phyloP scores from a whole-genome alignment of 2,888 invertebrate genomes.

The Elysia crispata region DNA sequence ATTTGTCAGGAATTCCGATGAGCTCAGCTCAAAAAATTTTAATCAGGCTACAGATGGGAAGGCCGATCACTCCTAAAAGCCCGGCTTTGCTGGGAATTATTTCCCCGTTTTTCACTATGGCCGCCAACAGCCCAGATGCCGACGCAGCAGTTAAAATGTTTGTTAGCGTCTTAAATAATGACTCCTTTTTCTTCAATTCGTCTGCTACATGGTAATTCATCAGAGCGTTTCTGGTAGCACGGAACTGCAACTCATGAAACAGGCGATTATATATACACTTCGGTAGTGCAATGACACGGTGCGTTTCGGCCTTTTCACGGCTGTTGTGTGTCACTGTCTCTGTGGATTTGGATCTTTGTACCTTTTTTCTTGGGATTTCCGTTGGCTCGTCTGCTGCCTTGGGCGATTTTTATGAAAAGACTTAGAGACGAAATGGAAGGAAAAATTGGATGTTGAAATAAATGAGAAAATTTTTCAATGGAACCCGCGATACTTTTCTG shows the following conservation, averaged over 20 bases:
- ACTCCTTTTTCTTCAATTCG: background rate
- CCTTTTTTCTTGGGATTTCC: too few species aligned
- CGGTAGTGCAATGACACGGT: too few species aligned
- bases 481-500: too few species aligned
- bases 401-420: too few species aligned
- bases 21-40: slow-evolving; percentile 18
- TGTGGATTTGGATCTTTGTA: too few species aligned
- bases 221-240: slow-evolving; percentile 31
- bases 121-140: slow-evolving; percentile 14
- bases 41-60: slow-evolving; percentile 23
- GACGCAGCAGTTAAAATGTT: slow-evolving; percentile 11
- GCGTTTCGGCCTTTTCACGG: too few species aligned
- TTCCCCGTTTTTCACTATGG: slow-evolving; percentile 14
- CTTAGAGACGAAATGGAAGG: too few species aligned
- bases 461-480: too few species aligned
- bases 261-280: background rate
- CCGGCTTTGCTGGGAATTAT: slow-evolving; percentile 20
- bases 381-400: too few species aligned
- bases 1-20: slow-evolving; percentile 22
- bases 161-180: background rate
- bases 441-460: too few species aligned
- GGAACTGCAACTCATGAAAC: slow-evolving; percentile 41
- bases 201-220: slow-evolving; percentile 42
- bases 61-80: background rate
- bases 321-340: too few species aligned